phyloP scores from a whole-genome alignment of 2,888 invertebrate species.

The Drosophila planitibia region DNA sequence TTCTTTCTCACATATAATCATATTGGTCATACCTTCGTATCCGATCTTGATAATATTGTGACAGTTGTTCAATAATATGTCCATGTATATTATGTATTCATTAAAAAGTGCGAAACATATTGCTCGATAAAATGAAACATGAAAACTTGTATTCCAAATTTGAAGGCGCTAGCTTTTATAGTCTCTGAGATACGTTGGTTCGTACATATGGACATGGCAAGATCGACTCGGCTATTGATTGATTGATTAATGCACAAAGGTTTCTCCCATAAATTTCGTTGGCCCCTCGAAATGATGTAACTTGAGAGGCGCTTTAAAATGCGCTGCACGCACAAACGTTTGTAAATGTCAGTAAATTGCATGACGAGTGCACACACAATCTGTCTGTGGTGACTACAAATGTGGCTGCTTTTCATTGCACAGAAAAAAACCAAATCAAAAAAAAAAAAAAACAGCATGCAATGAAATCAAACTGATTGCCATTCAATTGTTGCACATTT shows the following conservation, averaged over 20 bases:
- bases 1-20: too few relatives aligned
- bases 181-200: background rate
- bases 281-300: constrained; percentile 49
- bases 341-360: constrained; percentile 56
- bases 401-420: constrained; percentile 19
- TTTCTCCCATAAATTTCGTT: background rate
- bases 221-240: background rate
- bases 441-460: constrained; percentile 5
- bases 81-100: background rate
- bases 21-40: background rate
- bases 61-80: background rate
- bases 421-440: background rate
- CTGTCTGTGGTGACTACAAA: constrained; percentile 33
- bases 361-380: constrained; percentile 30
- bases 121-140: too few relatives aligned
- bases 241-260: background rate
- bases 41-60: background rate
- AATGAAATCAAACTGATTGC: constrained; percentile 43
- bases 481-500: constrained; percentile 62
- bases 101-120: background rate
- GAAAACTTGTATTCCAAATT: background rate
- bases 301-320: constrained; percentile 32
- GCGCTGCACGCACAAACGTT: constrained; percentile 52
- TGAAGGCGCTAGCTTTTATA: background rate
- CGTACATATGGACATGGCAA: background rate